Conservation (phyloP, 2,113 vertebrate genomes). For the Camelus bactrianus region DNA sequence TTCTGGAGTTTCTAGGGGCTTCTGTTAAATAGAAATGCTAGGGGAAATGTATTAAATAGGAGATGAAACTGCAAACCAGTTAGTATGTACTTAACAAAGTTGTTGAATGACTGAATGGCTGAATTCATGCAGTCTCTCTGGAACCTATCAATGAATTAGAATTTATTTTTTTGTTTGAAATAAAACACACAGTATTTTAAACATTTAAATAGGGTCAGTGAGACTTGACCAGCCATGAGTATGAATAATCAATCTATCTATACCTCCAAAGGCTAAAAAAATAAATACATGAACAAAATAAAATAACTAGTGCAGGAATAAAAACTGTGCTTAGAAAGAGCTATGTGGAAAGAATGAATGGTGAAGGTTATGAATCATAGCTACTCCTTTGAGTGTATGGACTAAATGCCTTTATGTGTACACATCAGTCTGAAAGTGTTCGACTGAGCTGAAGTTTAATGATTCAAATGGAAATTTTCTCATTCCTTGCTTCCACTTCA, state of each 20-base stretch:
- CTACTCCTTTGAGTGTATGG: not conserved
- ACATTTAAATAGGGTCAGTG: not conserved
- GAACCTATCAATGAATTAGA: not conserved
- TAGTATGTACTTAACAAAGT: not conserved
- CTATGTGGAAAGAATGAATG: not conserved
- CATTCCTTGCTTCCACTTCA: not conserved
- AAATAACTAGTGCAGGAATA: not conserved
- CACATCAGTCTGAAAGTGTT: not conserved
- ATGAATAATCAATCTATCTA: not conserved
- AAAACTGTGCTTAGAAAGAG: not conserved
- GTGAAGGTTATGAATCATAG: not conserved
- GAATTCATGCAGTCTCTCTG: not conserved
- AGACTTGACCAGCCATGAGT: not conserved
- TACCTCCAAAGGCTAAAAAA: not conserved
- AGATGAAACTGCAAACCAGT: not conserved
- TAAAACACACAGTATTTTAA: not conserved
- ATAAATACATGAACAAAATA: not conserved
- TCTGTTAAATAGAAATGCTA: not conserved
- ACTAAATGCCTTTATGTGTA: not conserved
- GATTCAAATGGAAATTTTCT: not conserved
- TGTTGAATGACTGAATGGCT: not conserved
- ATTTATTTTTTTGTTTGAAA: not conserved
- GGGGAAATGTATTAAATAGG: not conserved
- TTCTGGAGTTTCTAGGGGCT: not conserved
- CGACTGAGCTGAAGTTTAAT: not conserved